Evolutionary conservation across 2,113 vertebrate species (phyloP), one percentile per base, ranked within the genome.

Genomic region (Agelaius phoeniceus): DNA sequence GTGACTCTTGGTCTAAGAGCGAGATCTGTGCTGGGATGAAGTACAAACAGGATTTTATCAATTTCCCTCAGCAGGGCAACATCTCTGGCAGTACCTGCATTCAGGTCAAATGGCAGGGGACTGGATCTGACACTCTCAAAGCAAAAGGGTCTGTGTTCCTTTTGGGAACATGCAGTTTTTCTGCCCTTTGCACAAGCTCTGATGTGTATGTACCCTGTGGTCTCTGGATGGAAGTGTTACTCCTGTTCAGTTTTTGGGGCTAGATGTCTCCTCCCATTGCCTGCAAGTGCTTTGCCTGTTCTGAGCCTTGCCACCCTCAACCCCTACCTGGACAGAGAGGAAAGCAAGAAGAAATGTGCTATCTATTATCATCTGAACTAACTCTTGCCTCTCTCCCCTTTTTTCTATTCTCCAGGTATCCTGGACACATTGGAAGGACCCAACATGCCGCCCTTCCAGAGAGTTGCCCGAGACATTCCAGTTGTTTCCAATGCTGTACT

Each of bases 341-440:
- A 83, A 57, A 85, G 51, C 43, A 65, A 59, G 55, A 61, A 57
- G 24, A 62, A 89, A 69, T 1, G 2, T 43, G 26, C 18, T 7
- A 5, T 49, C 31, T 82, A 31, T 46, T 57, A 2, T 49, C 41
- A n/a, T 22, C 71, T 85, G 55, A 88, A 48, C 51, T 76, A 13
- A 63, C 49, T 52, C 58, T 39, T 74, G 28, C 21, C 55, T 41
- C 51, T 93, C 62, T 55, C 55, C 35, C 17, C 10, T 16, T 73
- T 81, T 66, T 94, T 31, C 31, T 94, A 52, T 94, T 57, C 65
- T 96, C 39, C 94, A 99, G 99, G 99, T 82, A 98, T 99, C 87
- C 97, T 99, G 96, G 99, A 99, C 96, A 98, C 99, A 6, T 84
- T 99, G 83, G 99, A 99, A 95, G 98, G 99, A 90, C 98, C 98